phyloP scores from a whole-genome alignment of 2,888 invertebrate species.

The Synanthedon formicaeformis region DNA sequence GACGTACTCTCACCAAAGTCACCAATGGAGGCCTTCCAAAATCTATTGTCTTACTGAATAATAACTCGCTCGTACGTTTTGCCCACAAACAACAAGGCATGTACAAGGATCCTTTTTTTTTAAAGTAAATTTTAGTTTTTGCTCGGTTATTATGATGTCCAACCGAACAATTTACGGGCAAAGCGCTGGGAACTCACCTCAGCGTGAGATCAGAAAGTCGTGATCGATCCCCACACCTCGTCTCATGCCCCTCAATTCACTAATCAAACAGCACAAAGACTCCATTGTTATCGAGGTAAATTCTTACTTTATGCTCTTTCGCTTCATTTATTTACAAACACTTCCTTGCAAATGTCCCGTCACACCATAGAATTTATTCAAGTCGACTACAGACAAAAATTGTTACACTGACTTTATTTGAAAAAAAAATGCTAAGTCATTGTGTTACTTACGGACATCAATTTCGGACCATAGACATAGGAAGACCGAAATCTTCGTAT shows the following conservation, averaged over 20 bases:
- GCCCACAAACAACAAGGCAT: neutral
- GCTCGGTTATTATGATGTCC: constrained; percentile 19
- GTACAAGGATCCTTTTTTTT: neutral
- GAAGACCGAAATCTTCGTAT: too few relatives aligned
- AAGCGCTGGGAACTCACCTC: constrained; percentile 40
- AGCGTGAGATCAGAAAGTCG: constrained; percentile 55
- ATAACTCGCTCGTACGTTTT: neutral
- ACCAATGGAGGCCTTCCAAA: neutral
- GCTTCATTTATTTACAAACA: constrained; percentile 25
- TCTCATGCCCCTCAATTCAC: constrained; percentile 41
- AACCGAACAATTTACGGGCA: constrained; percentile 31
- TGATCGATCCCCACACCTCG: constrained; percentile 48
- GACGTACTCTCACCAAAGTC: neutral
- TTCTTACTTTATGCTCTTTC: constrained; percentile 30
- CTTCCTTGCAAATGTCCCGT: constrained; percentile 19
- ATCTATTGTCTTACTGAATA: neutral
- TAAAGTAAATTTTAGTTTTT: constrained; percentile 7
- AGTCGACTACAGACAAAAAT: neutral
- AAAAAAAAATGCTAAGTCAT: too few relatives aligned
- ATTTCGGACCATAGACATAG: too few relatives aligned
- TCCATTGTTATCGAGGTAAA: constrained; percentile 43
- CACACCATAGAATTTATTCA: neutral
- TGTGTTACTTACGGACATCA: too few relatives aligned
- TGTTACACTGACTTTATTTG: too few relatives aligned
- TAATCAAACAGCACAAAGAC: constrained; percentile 53